These are phyloP conservation scores for Caenorhabditis sinica DNA, from an alignment of 2,888 invertebrate genomes.

Conservation along the genomic window DNA sequence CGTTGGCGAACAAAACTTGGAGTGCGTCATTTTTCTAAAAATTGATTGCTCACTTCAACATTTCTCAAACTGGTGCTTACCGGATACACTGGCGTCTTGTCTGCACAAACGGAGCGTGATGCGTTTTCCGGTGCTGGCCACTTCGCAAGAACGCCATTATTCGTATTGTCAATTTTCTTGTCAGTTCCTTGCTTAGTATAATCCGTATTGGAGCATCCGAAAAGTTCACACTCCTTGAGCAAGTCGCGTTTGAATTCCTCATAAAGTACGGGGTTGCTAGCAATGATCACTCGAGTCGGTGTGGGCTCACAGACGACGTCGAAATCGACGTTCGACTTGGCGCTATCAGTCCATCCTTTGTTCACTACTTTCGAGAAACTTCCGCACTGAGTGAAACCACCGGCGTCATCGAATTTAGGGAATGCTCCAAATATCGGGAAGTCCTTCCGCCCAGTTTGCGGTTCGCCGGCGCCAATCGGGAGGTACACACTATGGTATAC, in stretches of 20 bases:
- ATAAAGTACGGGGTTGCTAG: background rate
- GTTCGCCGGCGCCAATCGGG: conserved; percentile 1
- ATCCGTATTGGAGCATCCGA: background rate
- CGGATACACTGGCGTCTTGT: background rate
- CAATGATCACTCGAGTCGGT: background rate
- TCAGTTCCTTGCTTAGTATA: background rate
- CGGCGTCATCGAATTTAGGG: background rate
- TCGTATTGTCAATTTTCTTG: background rate
- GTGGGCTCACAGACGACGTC: conserved; percentile 9
- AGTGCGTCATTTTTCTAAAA: background rate
- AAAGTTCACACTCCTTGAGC: conserved; percentile 24
- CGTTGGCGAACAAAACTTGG: conserved; percentile 27
- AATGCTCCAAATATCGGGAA: background rate
- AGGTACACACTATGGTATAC: conserved; percentile 8
- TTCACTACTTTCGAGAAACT: background rate
- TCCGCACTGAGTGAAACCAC: background rate
- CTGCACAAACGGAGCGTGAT: background rate
- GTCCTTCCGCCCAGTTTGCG: background rate
- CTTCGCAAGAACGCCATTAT: background rate
- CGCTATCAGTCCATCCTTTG: background rate
- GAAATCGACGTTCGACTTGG: background rate
- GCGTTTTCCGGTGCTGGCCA: background rate
- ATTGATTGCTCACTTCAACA: background rate
- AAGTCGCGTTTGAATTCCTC: conserved; percentile 7
- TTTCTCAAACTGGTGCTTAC: background rate